These are phyloP conservation scores for Atlantisia rogersi DNA, from an alignment of 2,113 vertebrate species.

Conservation along the genomic window DNA sequence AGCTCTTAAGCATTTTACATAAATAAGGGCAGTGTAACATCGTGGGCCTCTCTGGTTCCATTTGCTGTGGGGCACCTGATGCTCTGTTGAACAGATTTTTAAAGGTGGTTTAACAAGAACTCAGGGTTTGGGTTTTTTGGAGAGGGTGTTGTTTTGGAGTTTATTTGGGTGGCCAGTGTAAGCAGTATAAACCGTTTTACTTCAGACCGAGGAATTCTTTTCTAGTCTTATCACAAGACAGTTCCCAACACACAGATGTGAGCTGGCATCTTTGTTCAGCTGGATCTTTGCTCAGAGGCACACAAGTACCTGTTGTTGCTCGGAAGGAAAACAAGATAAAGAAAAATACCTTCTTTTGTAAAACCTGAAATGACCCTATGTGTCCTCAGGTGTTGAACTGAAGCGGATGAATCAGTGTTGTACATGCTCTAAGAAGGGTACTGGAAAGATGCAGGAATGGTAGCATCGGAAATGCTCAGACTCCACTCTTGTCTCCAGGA, in stretches of 20 bases:
- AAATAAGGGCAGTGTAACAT: slow-evolving; percentile 11
- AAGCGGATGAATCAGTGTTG: not conserved
- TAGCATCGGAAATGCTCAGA: not conserved
- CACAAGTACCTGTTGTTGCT: not conserved
- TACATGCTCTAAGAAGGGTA: not conserved
- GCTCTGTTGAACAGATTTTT: slow-evolving; percentile 6
- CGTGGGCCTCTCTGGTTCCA: not conserved
- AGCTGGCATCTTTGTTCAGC: not conserved
- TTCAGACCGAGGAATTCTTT: not conserved
- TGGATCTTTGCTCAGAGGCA: not conserved
- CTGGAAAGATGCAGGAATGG: not conserved
- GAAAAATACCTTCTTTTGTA: not conserved
- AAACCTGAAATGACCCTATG: not conserved
- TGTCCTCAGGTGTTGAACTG: not conserved
- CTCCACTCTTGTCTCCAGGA: not conserved
- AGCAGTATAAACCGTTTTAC: not conserved
- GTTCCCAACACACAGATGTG: not conserved
- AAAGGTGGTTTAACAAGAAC: not conserved
- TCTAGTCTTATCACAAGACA: not conserved
- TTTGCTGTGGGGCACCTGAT: not conserved
- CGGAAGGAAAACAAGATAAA: not conserved
- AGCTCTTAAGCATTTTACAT: not conserved
- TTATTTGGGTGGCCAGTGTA: not conserved
- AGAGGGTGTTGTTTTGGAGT: not conserved
- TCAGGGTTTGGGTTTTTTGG: not conserved